Base-by-base conservation (phyloP, 2,888 invertebrate genomes). In the Drosophila multiciliata region DNA sequence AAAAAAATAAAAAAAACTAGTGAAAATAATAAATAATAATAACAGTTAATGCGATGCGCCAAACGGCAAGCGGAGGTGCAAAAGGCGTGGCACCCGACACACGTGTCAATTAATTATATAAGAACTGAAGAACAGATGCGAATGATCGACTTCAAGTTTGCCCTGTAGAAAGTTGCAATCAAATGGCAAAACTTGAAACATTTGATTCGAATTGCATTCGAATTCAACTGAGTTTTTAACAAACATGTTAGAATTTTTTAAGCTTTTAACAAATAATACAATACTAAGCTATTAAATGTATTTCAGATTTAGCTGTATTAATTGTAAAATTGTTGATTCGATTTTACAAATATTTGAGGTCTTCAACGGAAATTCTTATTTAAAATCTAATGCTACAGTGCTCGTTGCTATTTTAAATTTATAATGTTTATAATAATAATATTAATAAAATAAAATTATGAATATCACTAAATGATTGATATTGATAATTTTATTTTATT, bases 71-170 rank as follows among this genome's bases (percentile, higher is more conserved):
- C 23, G 15, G 45, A 32, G 61, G 45, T 29, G 35, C 59, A 68
- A 54, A 38, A 45, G 73, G 54, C 62, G 48, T 55, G 77, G 57
- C 77, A 61, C 29, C 36, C 61, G 32, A 75, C 78, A 78, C 76
- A 82, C 84, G 80, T 83, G 83, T 81, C 89, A 89, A 88, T 89
- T 89, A 88, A 89, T 87, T 84, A 83, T 70, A 35, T 9, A 29
- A 60, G 68, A 80, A 76, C 72, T 68, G 53, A 73, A 66, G 57
- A 11, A 53, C 8, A 29, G 45, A 26, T 9, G 29, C 50, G 54
- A 60, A 23, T 49, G 65, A 29, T 20, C 36, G 45, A 62, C 48
- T 20, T 9, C 36, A 7, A 35, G 36, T 63, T 76, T 62, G 52
- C 76, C 75, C 60, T 15, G 1, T 15, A 4, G 4, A 40, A 45